A percentile compares a stretch with the other conserved stretches of the same genome.
phyloP scores from a whole-genome alignment of 2,888 invertebrate genomes.

The Cremastobaeus sp. region DNA sequence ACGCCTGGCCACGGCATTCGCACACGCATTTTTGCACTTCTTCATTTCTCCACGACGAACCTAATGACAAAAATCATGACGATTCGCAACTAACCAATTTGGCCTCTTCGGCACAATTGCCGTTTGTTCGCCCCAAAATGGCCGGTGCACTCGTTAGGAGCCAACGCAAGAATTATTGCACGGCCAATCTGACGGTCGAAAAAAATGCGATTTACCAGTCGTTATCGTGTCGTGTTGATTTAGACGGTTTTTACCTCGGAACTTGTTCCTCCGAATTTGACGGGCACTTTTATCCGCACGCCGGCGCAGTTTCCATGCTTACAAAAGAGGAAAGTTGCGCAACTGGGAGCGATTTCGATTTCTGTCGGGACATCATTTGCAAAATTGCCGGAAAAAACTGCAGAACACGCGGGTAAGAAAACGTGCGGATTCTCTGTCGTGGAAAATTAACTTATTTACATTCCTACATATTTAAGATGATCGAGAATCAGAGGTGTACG shows the following conservation, averaged over 20 bases:
- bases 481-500: slow-evolving; percentile 38
- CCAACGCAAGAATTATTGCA: slow-evolving; percentile 5
- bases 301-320: too few species aligned
- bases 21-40: slow-evolving; percentile 54
- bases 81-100: slow-evolving; percentile 19
- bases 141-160: slow-evolving; percentile 11
- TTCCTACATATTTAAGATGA: slow-evolving; percentile 44
- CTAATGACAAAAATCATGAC: slow-evolving; percentile 54
- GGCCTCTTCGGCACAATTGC: slow-evolving; percentile 35
- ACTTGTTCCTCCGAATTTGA: too few species aligned
- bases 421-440: background rate
- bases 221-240: too few species aligned
- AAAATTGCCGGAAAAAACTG: slow-evolving; percentile 1
- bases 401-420: background rate
- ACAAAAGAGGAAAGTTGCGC: too few species aligned
- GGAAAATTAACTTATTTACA: slow-evolving; percentile 54
- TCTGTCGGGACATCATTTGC: too few species aligned
- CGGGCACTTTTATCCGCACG: too few species aligned
- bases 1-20: slow-evolving; percentile 55
- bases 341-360: too few species aligned
- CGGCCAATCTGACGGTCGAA: slow-evolving; percentile 1
- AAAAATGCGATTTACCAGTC: too few species aligned
- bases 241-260: too few species aligned
- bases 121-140: background rate
- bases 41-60: slow-evolving; percentile 27